Percentiles rank a stretch among this genome's conserved stretches.
phyloP scores from a whole-genome alignment of 2,888 invertebrate genomes.

The Zeuzera pyrina region DNA sequence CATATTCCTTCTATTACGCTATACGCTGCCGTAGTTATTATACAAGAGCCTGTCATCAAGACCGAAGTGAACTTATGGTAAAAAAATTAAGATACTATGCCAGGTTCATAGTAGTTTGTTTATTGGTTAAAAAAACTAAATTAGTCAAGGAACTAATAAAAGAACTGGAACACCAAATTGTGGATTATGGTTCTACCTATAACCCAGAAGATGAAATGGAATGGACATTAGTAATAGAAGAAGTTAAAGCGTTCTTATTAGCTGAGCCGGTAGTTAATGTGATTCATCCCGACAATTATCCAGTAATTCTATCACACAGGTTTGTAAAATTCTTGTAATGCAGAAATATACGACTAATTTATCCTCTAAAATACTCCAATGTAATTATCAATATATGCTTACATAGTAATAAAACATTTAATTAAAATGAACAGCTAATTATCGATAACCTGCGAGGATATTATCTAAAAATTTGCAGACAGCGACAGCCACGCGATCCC shows the following conservation, averaged over 20 bases:
- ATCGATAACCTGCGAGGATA: no score
- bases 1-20: slow-evolving; percentile 96
- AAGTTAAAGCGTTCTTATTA: slow-evolving; percentile 94
- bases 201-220: slow-evolving; percentile 98
- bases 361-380: no score
- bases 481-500: no score
- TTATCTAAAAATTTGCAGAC: no score
- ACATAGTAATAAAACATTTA: no score
- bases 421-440: no score
- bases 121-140: slow-evolving; percentile 93
- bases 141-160: slow-evolving; percentile 92
- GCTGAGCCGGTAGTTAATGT: slow-evolving; percentile 93
- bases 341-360: no score
- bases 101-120: slow-evolving; percentile 95
- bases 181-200: slow-evolving; percentile 95
- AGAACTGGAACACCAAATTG: slow-evolving; percentile 94
- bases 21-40: slow-evolving; percentile 95
- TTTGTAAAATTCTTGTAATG: no score
- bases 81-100: slow-evolving; percentile 97
- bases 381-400: no score
- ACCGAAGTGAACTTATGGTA: slow-evolving; percentile 95
- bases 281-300: slow-evolving; percentile 88
- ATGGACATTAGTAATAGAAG: slow-evolving; percentile 95
- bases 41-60: slow-evolving; percentile 93
- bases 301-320: slow-evolving; percentile 91